Conservation (phyloP, 2,113 vertebrate genomes). For the Callipepla californica region DNA sequence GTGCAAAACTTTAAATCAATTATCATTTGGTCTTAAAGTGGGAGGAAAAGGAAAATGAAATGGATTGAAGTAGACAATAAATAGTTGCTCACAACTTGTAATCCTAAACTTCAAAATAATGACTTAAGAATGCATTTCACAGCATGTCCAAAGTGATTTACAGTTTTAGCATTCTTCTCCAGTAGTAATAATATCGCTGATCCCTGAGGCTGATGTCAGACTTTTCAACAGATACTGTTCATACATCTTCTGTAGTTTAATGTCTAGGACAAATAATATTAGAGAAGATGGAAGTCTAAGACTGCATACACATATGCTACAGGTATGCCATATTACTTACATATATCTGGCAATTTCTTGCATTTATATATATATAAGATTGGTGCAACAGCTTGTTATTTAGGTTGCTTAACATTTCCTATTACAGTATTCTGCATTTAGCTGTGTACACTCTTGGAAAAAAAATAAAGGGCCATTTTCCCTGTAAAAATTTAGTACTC, state of each 20-base stretch:
- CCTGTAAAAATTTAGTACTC: not conserved
- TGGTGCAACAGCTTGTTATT: not conserved
- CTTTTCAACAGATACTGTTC: not conserved
- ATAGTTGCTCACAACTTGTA: not conserved
- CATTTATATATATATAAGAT: not conserved
- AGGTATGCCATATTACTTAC: not conserved
- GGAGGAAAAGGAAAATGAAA: not conserved
- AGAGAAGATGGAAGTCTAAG: not conserved
- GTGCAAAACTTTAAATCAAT: slow-evolving; percentile 29
- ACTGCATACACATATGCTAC: not conserved
- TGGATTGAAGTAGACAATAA: not conserved
- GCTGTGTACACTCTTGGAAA: not conserved
- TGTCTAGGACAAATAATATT: not conserved
- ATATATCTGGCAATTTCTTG: not conserved
- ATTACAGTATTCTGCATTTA: not conserved
- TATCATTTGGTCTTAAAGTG: not conserved
- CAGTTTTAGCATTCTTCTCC: not conserved
- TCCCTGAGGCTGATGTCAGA: not conserved
- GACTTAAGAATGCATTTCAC: not conserved
- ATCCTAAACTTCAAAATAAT: slow-evolving; percentile 12
- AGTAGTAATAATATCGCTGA: not conserved
- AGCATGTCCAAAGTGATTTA: not conserved
- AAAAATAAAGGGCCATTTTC: not conserved
- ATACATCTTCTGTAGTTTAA: not conserved
- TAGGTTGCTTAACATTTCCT: not conserved